These are phyloP conservation scores for Cisticola juncidis DNA, from an alignment of 2,113 vertebrate genomes.

Conservation along the genomic window DNA sequence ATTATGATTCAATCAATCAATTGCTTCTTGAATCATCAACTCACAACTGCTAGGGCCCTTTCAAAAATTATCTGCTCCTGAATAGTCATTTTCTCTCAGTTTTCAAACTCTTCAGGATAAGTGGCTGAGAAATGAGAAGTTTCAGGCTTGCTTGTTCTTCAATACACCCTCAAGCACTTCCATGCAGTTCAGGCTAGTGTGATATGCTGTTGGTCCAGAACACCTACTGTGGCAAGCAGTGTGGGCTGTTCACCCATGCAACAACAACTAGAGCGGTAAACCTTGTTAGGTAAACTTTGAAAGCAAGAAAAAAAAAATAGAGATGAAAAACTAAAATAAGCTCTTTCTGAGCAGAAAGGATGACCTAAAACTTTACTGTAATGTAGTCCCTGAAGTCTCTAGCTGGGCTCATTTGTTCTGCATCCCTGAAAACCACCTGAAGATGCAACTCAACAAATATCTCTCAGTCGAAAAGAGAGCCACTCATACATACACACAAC, in stretches of 20 bases:
- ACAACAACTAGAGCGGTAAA: not conserved
- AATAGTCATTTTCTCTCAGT: not conserved
- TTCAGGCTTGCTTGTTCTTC: not conserved
- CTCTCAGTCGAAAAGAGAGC: not conserved
- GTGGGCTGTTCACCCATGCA: not conserved
- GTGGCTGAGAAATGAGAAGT: not conserved
- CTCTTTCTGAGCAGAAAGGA: not conserved
- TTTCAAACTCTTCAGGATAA: not conserved
- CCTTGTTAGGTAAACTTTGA: not conserved
- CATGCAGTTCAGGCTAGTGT: not conserved
- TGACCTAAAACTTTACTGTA: not conserved
- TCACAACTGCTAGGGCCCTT: not conserved
- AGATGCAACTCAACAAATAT: not conserved
- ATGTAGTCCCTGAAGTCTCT: not conserved
- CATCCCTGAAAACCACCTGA: not conserved
- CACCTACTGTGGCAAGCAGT: rapidly evolving
- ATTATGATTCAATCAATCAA: not conserved
- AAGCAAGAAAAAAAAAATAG: not conserved
- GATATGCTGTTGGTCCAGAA: not conserved
- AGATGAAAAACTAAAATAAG: not conserved
- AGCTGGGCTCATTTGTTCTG: not conserved
- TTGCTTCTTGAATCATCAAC: not conserved
- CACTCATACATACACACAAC: not conserved
- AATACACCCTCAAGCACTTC: not conserved
- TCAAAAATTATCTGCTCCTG: not conserved